Percentiles rank a stretch among this genome's conserved stretches.
phyloP scores from a whole-genome alignment of 2,797 vertebrate species.

The Ciconia nigra region DNA sequence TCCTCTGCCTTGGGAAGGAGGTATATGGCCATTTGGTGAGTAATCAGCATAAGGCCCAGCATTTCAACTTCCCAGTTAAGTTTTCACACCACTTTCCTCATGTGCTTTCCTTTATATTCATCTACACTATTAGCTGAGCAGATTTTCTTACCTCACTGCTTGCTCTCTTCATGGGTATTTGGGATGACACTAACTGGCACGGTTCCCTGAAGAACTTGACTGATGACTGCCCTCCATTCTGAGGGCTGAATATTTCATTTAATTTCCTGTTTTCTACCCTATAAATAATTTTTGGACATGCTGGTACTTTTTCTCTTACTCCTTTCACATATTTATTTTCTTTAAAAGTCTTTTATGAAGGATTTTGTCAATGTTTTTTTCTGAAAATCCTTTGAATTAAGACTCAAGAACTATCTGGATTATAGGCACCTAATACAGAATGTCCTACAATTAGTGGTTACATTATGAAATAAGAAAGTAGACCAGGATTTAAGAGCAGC shows the following conservation, averaged over 20 bases:
- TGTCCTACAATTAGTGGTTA: background rate
- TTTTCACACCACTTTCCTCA: background rate
- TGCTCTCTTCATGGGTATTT: background rate
- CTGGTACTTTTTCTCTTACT: background rate
- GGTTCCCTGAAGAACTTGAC: background rate
- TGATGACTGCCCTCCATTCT: background rate
- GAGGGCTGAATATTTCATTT: background rate
- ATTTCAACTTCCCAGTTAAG: background rate
- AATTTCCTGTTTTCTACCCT: background rate
- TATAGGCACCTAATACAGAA: background rate
- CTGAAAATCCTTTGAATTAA: background rate
- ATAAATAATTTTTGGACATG: background rate
- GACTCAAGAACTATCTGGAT: background rate
- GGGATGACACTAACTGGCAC: background rate
- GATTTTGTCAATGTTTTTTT: background rate
- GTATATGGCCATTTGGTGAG: background rate
- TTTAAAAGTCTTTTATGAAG: background rate
- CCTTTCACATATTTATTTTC: background rate
- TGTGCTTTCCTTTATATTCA: background rate
- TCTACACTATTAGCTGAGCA: background rate
- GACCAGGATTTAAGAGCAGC: background rate
- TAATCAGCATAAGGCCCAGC: accelerated
- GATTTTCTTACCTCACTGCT: background rate
- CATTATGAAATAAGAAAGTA: background rate
- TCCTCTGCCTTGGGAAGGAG: background rate